Base-by-base conservation (phyloP, 2,113 vertebrate genomes). In the Sarotherodon lohbergeri region DNA sequence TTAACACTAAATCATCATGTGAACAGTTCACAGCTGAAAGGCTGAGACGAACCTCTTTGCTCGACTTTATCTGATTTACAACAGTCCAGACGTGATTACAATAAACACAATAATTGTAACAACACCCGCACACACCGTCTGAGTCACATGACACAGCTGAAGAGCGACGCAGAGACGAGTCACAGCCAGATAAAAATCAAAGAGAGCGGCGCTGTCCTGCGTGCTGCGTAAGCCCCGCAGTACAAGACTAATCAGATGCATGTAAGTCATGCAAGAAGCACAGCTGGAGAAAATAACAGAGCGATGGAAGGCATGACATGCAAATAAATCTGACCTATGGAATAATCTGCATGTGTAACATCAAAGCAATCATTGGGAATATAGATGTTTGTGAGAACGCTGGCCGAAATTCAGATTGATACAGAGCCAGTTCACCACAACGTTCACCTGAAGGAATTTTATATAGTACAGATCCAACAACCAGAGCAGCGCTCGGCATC, bases 181-280 rank as follows among this genome's bases (percentile, higher is more conserved):
- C 16, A n/a, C 17, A 84, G 78, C 52, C 59, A 79, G 87, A 71
- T 81, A 24, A 83, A 84, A 50, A 84, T 89, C 55, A 85, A 50
- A 19, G 46, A 80, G 46, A 36, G 82, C 78, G 34, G 46, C 61
- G 46, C 61, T 5, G 82, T 56, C 29, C 59, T 50, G 84, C 12
- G 11, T 88, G 84, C 39, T 14, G 36, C 0, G 17, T 87, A 86
- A 89, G 76, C 55, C 81, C 1, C 2, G 12, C 34, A 27, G 48
- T 86, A 84, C 71, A 83, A 19, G 54, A 85, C 57, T 82, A 78
- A 87, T 89, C 82, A 61, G 17, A 87, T 9, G 10, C 19, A 12
- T 41, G 36, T 48, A 73, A 54, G 24, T 66, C 79, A 66, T 43
- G 34, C 13, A 85, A 71, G 68, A 19, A 12, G 56, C 73, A 1